phyloP scores from a whole-genome alignment of 92 coral and sea anemone species.

The Heliopora coerulea region DNA sequence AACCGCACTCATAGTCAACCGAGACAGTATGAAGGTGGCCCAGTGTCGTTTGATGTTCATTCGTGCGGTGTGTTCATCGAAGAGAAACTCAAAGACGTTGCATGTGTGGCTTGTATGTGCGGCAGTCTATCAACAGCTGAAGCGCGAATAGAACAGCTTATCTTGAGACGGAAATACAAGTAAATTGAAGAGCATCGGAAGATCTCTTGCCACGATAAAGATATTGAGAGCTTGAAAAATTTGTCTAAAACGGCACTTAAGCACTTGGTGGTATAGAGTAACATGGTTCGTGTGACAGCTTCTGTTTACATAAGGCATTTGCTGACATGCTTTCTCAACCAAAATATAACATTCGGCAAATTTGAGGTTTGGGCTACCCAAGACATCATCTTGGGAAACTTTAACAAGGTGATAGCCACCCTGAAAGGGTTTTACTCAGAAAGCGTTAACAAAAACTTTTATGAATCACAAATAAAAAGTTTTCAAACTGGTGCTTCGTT shows the following conservation, averaged over 20 bases:
- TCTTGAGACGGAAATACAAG: conserved; percentile 29
- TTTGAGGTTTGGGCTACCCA: background rate
- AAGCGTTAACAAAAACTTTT: too few relatives aligned
- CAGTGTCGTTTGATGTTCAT: background rate
- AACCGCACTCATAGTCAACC: too few relatives aligned
- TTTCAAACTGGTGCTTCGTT: too few relatives aligned
- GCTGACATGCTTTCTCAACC: conserved; percentile 20
- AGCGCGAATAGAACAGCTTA: conserved; percentile 22
- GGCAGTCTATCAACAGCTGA: conserved; percentile 7
- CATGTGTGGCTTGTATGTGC: conserved; percentile 21
- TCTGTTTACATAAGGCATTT: conserved; percentile 26
- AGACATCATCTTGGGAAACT: background rate
- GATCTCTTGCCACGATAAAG: conserved; percentile 16
- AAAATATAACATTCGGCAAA: background rate
- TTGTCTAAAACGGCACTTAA: background rate
- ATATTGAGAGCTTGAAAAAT: background rate
- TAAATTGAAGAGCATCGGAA: conserved; percentile 19
- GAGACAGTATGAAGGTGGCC: background rate
- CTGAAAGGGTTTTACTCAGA: too few relatives aligned
- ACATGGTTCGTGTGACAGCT: background rate
- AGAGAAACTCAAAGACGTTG: too few relatives aligned
- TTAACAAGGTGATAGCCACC: background rate
- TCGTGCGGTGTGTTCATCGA: background rate
- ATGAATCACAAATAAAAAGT: too few relatives aligned
- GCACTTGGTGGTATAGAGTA: background rate